phyloP scores from a whole-genome alignment of 2,797 vertebrate genomes.

The Mycteria americana region DNA sequence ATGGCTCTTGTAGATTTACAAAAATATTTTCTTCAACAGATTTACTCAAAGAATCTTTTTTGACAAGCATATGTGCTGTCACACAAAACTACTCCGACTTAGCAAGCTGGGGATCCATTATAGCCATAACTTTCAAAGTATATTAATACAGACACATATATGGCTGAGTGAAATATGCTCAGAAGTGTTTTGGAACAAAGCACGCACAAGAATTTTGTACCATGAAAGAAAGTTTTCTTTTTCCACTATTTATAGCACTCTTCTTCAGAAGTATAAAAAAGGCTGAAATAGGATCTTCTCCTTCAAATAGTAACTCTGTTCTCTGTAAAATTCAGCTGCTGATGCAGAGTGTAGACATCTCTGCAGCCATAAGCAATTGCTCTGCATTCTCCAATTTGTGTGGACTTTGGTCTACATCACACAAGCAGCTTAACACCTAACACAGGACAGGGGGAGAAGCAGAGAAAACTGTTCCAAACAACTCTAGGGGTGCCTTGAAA shows the following conservation, averaged over 20 bases:
- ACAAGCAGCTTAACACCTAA: neutral
- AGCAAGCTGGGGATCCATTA: conserved; percentile 70
- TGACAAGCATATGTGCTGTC: conserved; percentile 71
- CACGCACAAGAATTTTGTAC: conserved; percentile 43
- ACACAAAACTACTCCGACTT: conserved; percentile 62
- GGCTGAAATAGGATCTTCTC: conserved; percentile 42
- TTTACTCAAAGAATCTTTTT: conserved; percentile 66
- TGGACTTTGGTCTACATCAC: rapidly evolving
- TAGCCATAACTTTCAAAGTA: conserved; percentile 69
- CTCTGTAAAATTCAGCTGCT: conserved; percentile 20
- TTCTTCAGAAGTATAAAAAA: conserved; percentile 24
- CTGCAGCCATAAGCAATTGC: neutral
- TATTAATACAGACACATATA: conserved; percentile 69
- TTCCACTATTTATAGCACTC: conserved; percentile 42
- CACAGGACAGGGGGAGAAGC: neutral
- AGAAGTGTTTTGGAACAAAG: conserved; percentile 68
- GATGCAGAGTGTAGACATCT: neutral
- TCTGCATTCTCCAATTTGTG: neutral
- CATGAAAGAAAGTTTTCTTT: conserved; percentile 63
- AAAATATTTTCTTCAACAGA: conserved; percentile 71
- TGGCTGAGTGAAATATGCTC: conserved; percentile 65
- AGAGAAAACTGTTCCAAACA: neutral
- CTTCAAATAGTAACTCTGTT: conserved; percentile 50
- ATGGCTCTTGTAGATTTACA: conserved; percentile 55
- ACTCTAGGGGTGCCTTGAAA: neutral